Conservation (phyloP, 2,797 vertebrate species). For the Phrynocephalus vlangalii region DNA sequence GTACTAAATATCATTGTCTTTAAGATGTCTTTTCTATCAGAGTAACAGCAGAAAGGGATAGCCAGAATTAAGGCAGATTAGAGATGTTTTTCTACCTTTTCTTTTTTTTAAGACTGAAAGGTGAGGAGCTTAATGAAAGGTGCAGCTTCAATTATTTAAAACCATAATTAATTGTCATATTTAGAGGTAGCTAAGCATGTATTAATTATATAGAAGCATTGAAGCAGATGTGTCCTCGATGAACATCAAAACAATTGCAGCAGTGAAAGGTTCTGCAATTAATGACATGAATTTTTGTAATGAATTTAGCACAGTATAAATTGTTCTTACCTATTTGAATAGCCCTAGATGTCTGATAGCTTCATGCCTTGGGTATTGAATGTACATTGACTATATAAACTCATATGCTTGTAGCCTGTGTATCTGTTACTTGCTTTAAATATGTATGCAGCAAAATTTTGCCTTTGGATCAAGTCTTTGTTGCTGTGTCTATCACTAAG, state of each 20-base stretch:
- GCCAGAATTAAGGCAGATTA: conserved; percentile 19
- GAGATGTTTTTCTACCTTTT: conserved; percentile 32
- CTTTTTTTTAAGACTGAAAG: conserved; percentile 67
- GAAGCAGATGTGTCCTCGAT: conserved; percentile 77
- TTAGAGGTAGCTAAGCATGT: conserved; percentile 78
- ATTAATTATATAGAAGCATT: conserved; percentile 80
- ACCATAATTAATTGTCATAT: conserved; percentile 79
- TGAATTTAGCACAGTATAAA: conserved; percentile 64
- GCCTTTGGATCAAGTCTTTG: neutral
- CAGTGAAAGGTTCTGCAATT: conserved; percentile 78
- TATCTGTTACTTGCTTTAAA: conserved; percentile 11
- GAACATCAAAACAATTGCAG: conserved; percentile 59
- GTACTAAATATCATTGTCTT: neutral
- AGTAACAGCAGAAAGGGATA: conserved; percentile 33
- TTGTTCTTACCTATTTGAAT: conserved; percentile 48
- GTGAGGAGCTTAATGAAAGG: conserved; percentile 59
- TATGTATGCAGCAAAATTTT: neutral
- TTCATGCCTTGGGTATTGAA: conserved; percentile 44
- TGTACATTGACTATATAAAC: conserved; percentile 29
- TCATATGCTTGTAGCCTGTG: neutral
- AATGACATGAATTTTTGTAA: conserved; percentile 77
- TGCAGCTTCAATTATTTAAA: conserved; percentile 68
- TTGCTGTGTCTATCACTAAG: neutral
- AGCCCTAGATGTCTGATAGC: conserved; percentile 44
- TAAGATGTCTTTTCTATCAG: neutral